Percentiles rank a stretch among this genome's conserved stretches.
Evolutionary conservation across 2,113 vertebrate genomes (phyloP).

Genomic region (Nestor notabilis): DNA sequence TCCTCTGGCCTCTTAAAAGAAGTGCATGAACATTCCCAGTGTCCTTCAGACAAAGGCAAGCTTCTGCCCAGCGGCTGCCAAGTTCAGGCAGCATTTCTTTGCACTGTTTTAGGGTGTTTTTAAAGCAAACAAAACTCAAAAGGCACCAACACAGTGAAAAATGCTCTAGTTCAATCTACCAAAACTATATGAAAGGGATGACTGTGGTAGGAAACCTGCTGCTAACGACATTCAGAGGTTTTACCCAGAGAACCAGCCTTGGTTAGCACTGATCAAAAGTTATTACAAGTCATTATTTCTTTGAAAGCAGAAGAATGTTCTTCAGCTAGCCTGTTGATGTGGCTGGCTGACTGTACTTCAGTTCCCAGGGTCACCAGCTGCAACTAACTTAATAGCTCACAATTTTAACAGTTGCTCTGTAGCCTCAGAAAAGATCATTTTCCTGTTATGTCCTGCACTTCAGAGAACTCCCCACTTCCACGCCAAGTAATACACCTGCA

Average conservation of each 20-base stretch:
- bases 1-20: constrained; percentile 9
- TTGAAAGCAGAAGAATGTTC: not conserved
- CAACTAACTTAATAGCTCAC: not conserved
- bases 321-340: not conserved
- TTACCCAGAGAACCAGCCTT: not conserved
- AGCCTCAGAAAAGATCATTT: not conserved
- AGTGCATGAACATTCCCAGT: not conserved
- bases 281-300: not conserved
- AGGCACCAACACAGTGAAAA: not conserved
- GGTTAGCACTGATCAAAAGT: not conserved
- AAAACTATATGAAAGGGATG: not conserved
- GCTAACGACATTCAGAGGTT: not conserved
- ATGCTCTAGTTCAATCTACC: not conserved
- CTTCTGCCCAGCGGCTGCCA: not conserved
- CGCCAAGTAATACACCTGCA: not conserved
- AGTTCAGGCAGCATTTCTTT: not conserved
- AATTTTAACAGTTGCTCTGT: not conserved
- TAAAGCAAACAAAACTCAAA: not conserved
- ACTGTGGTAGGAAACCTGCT: not conserved
- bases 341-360: not conserved
- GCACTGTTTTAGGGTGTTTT: not conserved
- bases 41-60: not conserved
- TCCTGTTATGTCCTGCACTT: not conserved
- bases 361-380: not conserved
- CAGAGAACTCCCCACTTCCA: not conserved